These are phyloP conservation scores for Petrophora chlorosata DNA, from an alignment of 2,888 invertebrate genomes.

Conservation along the genomic window DNA sequence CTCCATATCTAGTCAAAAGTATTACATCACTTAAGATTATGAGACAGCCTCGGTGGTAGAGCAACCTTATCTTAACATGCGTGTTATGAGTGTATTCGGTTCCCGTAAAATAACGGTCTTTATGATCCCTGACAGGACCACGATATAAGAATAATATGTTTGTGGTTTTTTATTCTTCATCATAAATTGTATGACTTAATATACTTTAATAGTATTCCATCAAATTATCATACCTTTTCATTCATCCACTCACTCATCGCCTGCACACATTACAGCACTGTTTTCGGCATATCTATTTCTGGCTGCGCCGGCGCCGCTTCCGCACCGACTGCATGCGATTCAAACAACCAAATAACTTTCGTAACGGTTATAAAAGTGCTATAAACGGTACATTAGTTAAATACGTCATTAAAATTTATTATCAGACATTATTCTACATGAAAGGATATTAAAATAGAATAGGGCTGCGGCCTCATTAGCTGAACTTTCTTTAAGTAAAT, in stretches of 20 bases:
- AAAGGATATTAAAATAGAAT: slow-evolving; percentile 24
- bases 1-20: too few relatives aligned
- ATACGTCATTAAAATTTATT: slow-evolving; percentile 27
- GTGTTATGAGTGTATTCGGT: too few relatives aligned
- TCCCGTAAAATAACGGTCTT: too few relatives aligned
- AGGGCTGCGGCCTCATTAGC: slow-evolving; percentile 21
- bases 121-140: too few relatives aligned
- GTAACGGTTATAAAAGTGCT: slow-evolving; percentile 49
- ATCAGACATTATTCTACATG: slow-evolving; percentile 22
- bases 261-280: slow-evolving; percentile 24
- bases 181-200: too few relatives aligned
- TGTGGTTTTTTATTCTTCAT: too few relatives aligned
- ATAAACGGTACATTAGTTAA: slow-evolving; percentile 37
- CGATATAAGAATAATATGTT: too few relatives aligned
- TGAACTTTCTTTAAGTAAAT: slow-evolving; percentile 8
- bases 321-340: slow-evolving; percentile 41
- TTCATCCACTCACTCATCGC: slow-evolving; percentile 20
- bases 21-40: too few relatives aligned
- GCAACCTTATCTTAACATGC: too few relatives aligned
- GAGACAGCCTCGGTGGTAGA: too few relatives aligned
- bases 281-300: slow-evolving; percentile 31
- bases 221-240: not conserved
- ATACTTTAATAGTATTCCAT: too few relatives aligned
- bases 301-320: slow-evolving; percentile 39
- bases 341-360: slow-evolving; percentile 43